phyloP scores from a whole-genome alignment of 2,888 invertebrate genomes.

The Nomada hirtipes region DNA sequence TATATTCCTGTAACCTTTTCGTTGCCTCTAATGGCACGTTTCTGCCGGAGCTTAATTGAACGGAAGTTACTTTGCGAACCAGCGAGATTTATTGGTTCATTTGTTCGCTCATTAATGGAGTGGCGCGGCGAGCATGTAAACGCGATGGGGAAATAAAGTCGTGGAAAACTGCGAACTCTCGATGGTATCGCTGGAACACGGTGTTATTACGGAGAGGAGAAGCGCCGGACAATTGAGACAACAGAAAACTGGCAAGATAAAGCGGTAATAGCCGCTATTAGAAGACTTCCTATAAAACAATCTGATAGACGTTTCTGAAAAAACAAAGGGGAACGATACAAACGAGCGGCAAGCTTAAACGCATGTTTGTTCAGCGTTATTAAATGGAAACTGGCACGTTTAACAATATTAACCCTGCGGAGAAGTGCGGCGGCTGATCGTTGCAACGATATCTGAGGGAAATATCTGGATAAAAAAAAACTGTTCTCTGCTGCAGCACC shows the following conservation, averaged over 20 bases:
- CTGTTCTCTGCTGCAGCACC: neutral
- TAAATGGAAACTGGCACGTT: neutral
- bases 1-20: too few species aligned
- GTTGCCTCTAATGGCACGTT: too few species aligned
- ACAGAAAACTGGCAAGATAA: conserved; percentile 11
- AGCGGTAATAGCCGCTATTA: conserved; percentile 21
- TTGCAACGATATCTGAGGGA: neutral
- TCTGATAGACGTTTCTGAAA: neutral
- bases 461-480: neutral
- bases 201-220: conserved; percentile 31
- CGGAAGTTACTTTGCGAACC: neutral
- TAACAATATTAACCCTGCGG: neutral
- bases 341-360: neutral
- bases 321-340: neutral
- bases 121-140: conserved; percentile 12
- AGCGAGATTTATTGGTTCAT: conserved; percentile 21
- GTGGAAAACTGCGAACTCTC: conserved; percentile 17
- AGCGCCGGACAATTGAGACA: conserved; percentile 26
- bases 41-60: too few species aligned
- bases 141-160: conserved; percentile 26
- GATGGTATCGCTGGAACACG: conserved; percentile 32
- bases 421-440: neutral
- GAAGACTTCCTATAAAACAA: conserved; percentile 25
- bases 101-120: conserved; percentile 21
- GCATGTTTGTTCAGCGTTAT: neutral